Evolutionary conservation across 1,140 invertebrate species (phyloP).

Genomic region (Drosophila truncata): DNA sequence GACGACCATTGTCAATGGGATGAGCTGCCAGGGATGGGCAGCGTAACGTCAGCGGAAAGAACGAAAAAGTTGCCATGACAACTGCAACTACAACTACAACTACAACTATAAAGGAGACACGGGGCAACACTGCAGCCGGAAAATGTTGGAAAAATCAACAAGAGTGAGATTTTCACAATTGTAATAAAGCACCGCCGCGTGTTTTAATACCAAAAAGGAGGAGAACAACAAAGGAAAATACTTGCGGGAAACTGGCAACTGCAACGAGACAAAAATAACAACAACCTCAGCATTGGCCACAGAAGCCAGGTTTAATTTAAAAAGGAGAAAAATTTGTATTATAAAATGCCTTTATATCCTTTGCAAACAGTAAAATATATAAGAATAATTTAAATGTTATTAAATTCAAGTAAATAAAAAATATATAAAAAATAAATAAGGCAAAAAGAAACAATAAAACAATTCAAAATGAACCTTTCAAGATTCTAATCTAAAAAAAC

Average conservation of each 20-base stretch:
- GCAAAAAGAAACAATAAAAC: background rate
- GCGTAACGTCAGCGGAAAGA: background rate
- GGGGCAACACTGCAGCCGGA: constrained; percentile 8
- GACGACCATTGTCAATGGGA: background rate
- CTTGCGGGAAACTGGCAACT: constrained; percentile 10
- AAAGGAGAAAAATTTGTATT: background rate
- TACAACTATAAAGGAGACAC: background rate
- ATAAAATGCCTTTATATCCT: background rate
- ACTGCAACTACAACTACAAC: constrained; percentile 7
- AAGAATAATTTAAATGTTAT: background rate
- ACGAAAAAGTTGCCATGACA: constrained; percentile 10
- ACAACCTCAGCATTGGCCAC: constrained; percentile 1
- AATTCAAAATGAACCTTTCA: background rate
- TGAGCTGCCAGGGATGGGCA: background rate
- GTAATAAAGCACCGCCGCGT: constrained; percentile 8
- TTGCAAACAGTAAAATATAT: background rate
- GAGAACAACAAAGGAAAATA: constrained; percentile 4
- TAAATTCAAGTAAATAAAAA: background rate
- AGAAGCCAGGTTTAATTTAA: background rate
- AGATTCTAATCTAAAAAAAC: too few relatives aligned
- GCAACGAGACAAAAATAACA: background rate
- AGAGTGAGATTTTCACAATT: constrained; percentile 15
- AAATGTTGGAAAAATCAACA: constrained; percentile 9
- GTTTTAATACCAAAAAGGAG: constrained; percentile 5
- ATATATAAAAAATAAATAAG: too few relatives aligned